Evolutionary conservation across 2,888 invertebrate species (phyloP).

Genomic region (Cyaniris semiargus): DNA sequence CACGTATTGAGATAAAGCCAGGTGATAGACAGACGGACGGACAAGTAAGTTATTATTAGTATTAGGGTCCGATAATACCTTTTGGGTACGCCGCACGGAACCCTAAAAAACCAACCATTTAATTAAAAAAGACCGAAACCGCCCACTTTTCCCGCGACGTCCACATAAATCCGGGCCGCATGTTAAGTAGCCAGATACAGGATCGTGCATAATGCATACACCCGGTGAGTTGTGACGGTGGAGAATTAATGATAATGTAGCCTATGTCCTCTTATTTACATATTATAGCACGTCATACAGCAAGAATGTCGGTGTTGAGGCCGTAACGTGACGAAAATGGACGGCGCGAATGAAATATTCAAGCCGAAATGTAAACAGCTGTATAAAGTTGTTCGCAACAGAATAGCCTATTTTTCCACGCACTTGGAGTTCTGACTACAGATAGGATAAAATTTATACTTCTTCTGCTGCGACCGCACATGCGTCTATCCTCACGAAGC

Average conservation of each 20-base stretch:
- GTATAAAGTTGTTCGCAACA: background rate
- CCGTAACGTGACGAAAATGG: conserved; percentile 12
- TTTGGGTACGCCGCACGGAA: too few relatives aligned
- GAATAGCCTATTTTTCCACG: background rate
- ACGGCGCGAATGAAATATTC: conserved; percentile 1
- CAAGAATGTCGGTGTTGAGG: conserved; percentile 12
- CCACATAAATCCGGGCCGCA: conserved; percentile 2
- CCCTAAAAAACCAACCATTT: too few relatives aligned
- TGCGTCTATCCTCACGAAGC: too few relatives aligned
- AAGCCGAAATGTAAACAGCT: conserved; percentile 1
- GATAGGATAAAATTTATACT: too few relatives aligned
- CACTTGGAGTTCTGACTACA: too few relatives aligned
- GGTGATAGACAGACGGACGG: too few relatives aligned
- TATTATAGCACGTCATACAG: conserved; percentile 41
- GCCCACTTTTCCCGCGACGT: too few relatives aligned
- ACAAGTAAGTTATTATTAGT: too few relatives aligned
- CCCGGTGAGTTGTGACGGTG: conserved; percentile 43
- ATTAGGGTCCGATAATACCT: too few relatives aligned
- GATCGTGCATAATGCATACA: conserved; percentile 67
- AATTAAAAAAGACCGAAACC: too few relatives aligned
- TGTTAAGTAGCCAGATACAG: conserved; percentile 55
- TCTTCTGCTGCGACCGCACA: too few relatives aligned
- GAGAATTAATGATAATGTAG: conserved; percentile 45
- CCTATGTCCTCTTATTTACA: conserved; percentile 40
- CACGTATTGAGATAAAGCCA: too few relatives aligned